These are phyloP conservation scores for Conchocele bisecta DNA, from an alignment of 2,888 invertebrate species.

Conservation along the genomic window DNA sequence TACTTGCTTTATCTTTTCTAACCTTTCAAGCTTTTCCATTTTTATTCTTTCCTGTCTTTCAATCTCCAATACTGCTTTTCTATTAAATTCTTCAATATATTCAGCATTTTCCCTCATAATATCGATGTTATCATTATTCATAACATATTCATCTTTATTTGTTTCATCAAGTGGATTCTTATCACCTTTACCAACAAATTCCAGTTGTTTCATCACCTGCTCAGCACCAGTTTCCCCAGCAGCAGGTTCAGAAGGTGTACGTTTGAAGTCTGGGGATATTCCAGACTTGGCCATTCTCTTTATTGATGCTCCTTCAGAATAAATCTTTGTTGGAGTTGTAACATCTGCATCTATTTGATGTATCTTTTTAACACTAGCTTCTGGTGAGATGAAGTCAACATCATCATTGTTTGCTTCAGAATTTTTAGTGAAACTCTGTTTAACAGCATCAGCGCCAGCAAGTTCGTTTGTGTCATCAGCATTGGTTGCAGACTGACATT, in stretches of 20 bases:
- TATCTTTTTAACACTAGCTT: slow-evolving; percentile 21
- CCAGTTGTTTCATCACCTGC: slow-evolving; percentile 7
- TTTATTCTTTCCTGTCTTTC: slow-evolving; percentile 8
- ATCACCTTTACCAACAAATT: not conserved
- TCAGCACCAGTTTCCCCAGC: not conserved
- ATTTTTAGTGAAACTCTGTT: no score
- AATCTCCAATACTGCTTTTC: slow-evolving; percentile 4
- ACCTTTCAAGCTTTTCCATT: slow-evolving; percentile 13
- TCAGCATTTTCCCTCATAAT: slow-evolving; percentile 9
- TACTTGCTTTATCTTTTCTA: slow-evolving; percentile 11
- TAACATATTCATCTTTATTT: not conserved
- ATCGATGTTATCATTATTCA: not conserved
- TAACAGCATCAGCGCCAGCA: not conserved
- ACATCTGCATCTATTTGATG: not conserved
- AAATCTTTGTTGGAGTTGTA: slow-evolving; percentile 50
- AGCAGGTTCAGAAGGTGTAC: slow-evolving; percentile 7
- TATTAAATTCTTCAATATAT: not conserved
- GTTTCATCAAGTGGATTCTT: not conserved
- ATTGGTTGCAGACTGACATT: not conserved
- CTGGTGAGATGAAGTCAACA: not conserved
- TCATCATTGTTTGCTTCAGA: not conserved
- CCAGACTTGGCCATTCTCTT: slow-evolving; percentile 68
- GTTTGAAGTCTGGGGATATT: slow-evolving; percentile 63
- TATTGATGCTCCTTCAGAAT: slow-evolving; percentile 33
- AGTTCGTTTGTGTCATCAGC: not conserved